Base-by-base conservation (phyloP, 2,113 vertebrate genomes). In the Corvus cornix region DNA sequence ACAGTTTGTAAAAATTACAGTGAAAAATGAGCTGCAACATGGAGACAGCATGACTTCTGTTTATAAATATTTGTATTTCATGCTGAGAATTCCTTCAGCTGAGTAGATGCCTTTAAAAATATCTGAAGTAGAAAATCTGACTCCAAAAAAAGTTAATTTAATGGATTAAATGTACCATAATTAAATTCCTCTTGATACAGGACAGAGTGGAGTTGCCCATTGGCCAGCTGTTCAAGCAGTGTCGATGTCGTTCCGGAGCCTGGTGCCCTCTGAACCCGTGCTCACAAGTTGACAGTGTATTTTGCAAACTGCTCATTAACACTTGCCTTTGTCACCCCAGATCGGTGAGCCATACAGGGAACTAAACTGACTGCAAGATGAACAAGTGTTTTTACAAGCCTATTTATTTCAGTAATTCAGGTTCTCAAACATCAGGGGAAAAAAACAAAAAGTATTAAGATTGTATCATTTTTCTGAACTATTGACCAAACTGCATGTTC, bases 51-150 rank as follows among this genome's bases (percentile, higher is more conserved):
- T 87, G 76, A 75, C 31, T 96, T 90, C 53, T 96, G 73, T 95
- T 95, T 92, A 72, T 90, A 92, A 92, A 95, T 92, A 93, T 90
- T 93, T 93, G 73, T 81, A 39, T 85, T 86, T 90, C 85, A 56
- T 86, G 83, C 92, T 84, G 83, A 68, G 90, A 90, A 72, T 90
- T 87, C 58, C 73, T 94, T 96, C 58, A 84, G 53, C 56, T 90
- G 60, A 53, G 56, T 75, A 60, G 37, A 64, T 16, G 13, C 37
- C 20, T 90, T 93, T 90, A 72, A 90, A 94, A 86, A 74, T 92
- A 86, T 74, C 27, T 14, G 35, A 74, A 88, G 35, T 84, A 67
- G 41, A 86, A 90, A 88, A 66, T 73, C 46, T 63, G 24, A 68
- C 44, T 90, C 44, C 0, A 5, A 18, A 18, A 18, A 55, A 74